Conservation (phyloP, 1,140 invertebrate species). For the Sycobia sp. region DNA sequence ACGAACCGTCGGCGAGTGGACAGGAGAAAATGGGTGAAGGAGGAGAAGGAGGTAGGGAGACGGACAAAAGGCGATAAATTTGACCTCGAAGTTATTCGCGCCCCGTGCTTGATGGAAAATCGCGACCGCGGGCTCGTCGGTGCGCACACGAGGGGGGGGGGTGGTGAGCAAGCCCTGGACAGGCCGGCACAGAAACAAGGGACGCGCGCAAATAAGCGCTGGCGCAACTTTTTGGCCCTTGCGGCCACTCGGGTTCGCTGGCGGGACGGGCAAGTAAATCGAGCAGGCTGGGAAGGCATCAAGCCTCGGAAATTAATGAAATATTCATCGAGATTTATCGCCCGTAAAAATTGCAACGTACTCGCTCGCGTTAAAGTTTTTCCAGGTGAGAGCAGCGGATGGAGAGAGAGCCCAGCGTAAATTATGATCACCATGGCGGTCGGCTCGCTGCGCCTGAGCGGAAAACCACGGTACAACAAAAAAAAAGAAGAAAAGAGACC, state of each 20-base stretch:
- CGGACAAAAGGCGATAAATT: slow-evolving; percentile 28
- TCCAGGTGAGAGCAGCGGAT: slow-evolving; percentile 12
- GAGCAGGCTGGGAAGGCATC: neutral
- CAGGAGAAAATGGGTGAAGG: neutral
- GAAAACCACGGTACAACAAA: slow-evolving; percentile 10
- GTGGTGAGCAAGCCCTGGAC: too few relatives aligned
- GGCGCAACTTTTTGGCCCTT: too few relatives aligned
- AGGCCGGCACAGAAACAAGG: too few relatives aligned
- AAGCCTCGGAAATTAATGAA: slow-evolving; percentile 23
- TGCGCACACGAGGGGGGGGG: too few relatives aligned
- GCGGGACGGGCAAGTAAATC: too few relatives aligned
- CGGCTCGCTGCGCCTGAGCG: too few relatives aligned
- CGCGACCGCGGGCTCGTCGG: too few relatives aligned
- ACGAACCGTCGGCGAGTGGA: neutral
- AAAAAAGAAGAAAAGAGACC: too few relatives aligned
- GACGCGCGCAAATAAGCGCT: too few relatives aligned
- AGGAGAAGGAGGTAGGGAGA: neutral
- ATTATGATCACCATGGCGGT: slow-evolving; percentile 8
- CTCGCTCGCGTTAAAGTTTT: slow-evolving; percentile 9
- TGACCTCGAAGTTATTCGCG: neutral
- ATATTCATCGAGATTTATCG: slow-evolving; percentile 29
- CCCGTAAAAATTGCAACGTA: slow-evolving; percentile 24
- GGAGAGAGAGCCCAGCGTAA: slow-evolving; percentile 8
- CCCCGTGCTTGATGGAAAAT: neutral
- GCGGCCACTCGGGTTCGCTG: too few relatives aligned